A percentile compares a stretch with the other conserved stretches of the same genome.
phyloP scores from a whole-genome alignment of 2,797 vertebrate species.

The Acipenser oxyrinchus region DNA sequence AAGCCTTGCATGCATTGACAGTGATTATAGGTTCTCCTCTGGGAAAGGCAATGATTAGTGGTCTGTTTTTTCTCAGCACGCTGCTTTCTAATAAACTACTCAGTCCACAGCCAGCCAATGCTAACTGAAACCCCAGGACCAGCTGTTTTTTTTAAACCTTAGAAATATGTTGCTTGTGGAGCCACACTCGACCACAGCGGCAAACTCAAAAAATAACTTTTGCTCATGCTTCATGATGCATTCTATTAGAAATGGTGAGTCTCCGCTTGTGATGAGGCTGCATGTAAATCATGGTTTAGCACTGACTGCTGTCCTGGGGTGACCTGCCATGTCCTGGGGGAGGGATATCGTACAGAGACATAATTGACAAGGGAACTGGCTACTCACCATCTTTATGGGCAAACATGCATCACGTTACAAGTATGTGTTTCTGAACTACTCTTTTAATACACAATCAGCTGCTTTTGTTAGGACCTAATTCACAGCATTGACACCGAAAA shows the following conservation, averaged over 20 bases:
- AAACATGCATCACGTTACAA: too few species aligned
- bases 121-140: conserved; percentile 4
- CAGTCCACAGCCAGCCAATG: conserved; percentile 15
- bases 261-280: background rate
- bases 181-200: conserved; percentile 11
- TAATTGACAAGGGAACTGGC: background rate
- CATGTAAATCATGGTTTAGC: conserved; percentile 1
- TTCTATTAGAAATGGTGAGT: background rate
- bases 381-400: background rate
- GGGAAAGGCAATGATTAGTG: conserved; percentile 11
- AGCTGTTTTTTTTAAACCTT: conserved; percentile 8
- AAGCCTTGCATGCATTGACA: conserved; percentile 14
- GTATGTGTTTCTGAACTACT: too few species aligned
- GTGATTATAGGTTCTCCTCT: conserved; percentile 12
- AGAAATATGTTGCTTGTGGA: conserved; percentile 19
- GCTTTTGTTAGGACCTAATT: too few species aligned
- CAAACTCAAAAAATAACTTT: conserved; percentile 13
- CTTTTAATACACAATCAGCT: too few species aligned
- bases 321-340: background rate
- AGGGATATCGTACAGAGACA: background rate
- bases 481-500: too few species aligned
- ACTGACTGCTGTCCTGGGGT: background rate
- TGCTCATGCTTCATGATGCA: conserved; percentile 3
- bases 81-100: conserved; percentile 13
- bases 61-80: conserved; percentile 16